Percentiles rank a stretch among this genome's conserved stretches.
Evolutionary conservation across 2,888 invertebrate species (phyloP).

Genomic region (Campopleginae sp.): DNA sequence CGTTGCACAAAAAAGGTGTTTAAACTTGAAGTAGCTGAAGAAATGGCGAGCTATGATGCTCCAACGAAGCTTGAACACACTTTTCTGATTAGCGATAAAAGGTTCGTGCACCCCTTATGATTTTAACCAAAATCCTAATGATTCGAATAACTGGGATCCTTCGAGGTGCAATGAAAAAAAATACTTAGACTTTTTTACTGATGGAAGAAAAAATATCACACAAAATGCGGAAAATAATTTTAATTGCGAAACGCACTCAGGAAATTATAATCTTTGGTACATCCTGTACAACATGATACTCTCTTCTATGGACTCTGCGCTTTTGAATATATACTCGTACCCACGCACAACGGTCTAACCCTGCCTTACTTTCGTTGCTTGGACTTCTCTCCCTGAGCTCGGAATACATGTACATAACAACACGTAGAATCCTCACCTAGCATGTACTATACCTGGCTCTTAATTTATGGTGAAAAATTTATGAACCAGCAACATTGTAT

Average conservation of each 20-base stretch:
- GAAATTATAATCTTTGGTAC: constrained; percentile 40
- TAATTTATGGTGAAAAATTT: constrained; percentile 79
- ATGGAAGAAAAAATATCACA: background rate
- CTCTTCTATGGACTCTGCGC: constrained; percentile 16
- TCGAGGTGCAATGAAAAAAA: background rate
- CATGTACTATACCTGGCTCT: constrained; percentile 71
- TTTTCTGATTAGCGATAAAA: background rate
- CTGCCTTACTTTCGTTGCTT: constrained; percentile 57
- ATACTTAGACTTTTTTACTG: background rate
- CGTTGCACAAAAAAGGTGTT: too few relatives aligned
- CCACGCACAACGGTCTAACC: constrained; percentile 54
- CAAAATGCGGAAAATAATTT: background rate
- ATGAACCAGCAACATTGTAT: constrained; percentile 77
- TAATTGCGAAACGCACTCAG: constrained; percentile 4
- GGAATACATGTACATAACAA: constrained; percentile 32
- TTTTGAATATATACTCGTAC: constrained; percentile 46
- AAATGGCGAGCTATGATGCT: too few relatives aligned
- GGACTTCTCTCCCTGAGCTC: constrained; percentile 44
- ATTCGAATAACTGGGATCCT: background rate
- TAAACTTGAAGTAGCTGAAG: too few relatives aligned
- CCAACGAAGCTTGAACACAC: background rate
- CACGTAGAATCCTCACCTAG: constrained; percentile 63
- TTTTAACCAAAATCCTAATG: background rate
- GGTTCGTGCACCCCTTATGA: background rate
- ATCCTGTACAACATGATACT: constrained; percentile 51